Conservation (phyloP, 2,888 invertebrate genomes). For the Pristionchus mayeri region DNA sequence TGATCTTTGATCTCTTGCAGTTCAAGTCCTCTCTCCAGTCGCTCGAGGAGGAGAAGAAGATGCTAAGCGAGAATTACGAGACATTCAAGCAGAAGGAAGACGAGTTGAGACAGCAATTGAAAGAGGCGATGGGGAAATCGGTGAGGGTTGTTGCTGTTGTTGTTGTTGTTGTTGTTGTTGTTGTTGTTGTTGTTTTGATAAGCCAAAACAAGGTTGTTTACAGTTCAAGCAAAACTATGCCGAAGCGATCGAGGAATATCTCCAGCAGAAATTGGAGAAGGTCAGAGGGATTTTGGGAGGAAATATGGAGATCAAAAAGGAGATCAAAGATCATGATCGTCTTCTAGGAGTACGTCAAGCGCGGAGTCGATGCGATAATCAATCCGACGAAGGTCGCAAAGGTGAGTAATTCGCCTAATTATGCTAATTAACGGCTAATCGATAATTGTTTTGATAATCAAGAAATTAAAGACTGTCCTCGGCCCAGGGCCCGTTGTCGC, state of each 20-base stretch:
- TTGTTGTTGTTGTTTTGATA: not conserved
- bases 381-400: not conserved
- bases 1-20: too few species aligned
- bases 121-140: slow-evolving; percentile 1
- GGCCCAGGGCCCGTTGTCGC: not conserved
- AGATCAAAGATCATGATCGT: not conserved
- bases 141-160: not conserved
- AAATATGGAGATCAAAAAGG: not conserved
- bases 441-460: not conserved
- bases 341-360: slow-evolving; percentile 37
- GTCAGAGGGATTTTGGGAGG: not conserved
- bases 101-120: slow-evolving; percentile 48
- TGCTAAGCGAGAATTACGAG: slow-evolving; percentile 49
- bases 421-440: not conserved
- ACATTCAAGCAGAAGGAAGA: slow-evolving; percentile 54
- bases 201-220: not conserved
- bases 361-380: slow-evolving; percentile 7
- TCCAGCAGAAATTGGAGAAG: slow-evolving; percentile 38
- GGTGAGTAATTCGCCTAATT: not conserved
- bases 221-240: slow-evolving; percentile 19
- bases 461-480: not conserved
- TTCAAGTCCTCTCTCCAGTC: slow-evolving; percentile 20
- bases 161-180: not conserved
- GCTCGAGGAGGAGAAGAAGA: slow-evolving; percentile 52
- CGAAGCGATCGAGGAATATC: slow-evolving; percentile 46